Base-by-base conservation (phyloP, 2,797 vertebrate genomes). In the Thunnus albacares region DNA sequence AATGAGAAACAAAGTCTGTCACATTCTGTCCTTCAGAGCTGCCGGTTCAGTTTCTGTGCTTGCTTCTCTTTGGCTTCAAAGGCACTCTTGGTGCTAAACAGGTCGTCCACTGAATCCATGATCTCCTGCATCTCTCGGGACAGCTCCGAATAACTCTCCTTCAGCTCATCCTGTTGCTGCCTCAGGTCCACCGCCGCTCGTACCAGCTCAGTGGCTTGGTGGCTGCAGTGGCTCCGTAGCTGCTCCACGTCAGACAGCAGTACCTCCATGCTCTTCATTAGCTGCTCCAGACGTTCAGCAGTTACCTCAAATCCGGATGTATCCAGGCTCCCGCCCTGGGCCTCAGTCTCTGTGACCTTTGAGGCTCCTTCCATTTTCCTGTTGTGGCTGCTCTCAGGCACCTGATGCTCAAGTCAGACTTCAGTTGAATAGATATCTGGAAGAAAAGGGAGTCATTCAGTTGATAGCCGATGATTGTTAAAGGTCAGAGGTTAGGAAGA, bases 231-330 rank as follows among this genome's bases (percentile, higher is more conserved):
- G 77, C 91, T 90, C 87, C 97, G 93, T 57, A 97, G 88, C 90
- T 96, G 93, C 92, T 97, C 97, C 77, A 97, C 96, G 51, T 97
- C 96, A 1, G 93, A 94, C 77, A 97, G 90, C 91, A 97, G 96
- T 72, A 93, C 91, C 91, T 97, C 96, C 96, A 96, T 96, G 92
- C 94, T 96, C 81, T 95, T 97, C 87, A 97, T 96, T 81, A 97
- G 91, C 11, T 95, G 94, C 77, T 96, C 96, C 90, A 97, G 90
- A 18, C 95, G 95, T 75, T 93, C 94, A 3, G 80, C 59, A 0
- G 90, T 95, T 6, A 90, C 62, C 33, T 95, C 90, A 0, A 91
- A 69, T 12, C 51, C 83, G 0, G 77, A 67, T 0, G 60, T 6
- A 47, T 89, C 87, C 64, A 15, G 11, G 14, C 15, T 52, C 15